Evolutionary conservation across 2,113 vertebrate species (phyloP).

Genomic region (Lamprologus ornatipinnis): DNA sequence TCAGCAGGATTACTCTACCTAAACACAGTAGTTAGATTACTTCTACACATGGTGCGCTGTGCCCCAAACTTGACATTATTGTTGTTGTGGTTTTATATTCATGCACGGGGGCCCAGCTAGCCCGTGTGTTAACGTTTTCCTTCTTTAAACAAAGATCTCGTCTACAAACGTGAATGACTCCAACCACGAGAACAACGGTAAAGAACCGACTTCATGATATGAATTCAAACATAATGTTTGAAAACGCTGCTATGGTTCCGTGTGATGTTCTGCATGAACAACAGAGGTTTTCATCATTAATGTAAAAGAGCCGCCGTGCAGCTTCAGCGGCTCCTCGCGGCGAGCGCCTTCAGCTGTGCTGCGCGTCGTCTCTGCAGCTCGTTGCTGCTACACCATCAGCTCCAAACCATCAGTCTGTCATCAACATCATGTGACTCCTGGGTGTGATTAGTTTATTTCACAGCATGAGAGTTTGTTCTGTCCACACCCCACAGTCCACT

Average conservation of each 20-base stretch:
- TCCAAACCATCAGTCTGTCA: background rate
- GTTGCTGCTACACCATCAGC: background rate
- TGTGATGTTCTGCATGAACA: background rate
- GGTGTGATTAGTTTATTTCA: background rate
- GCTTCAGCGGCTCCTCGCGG: fast-evolving
- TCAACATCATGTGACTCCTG: background rate
- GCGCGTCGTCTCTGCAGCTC: fast-evolving
- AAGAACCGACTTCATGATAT: background rate
- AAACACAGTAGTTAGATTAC: background rate
- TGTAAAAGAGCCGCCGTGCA: background rate
- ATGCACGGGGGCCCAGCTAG: too few species aligned
- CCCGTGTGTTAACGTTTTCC: background rate
- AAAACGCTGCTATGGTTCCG: background rate
- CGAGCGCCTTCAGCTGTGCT: background rate
- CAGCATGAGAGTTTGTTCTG: background rate
- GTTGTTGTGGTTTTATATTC: too few species aligned
- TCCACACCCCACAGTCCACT: background rate
- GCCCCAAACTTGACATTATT: too few species aligned
- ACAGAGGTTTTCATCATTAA: background rate
- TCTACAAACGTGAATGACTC: background rate
- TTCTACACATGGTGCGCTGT: too few species aligned
- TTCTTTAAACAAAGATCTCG: fast-evolving
- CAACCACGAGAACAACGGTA: fast-evolving
- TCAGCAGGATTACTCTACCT: background rate
- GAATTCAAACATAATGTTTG: background rate